Base-by-base conservation (phyloP, 1,140 invertebrate genomes). In the Drosophila carrolli region DNA sequence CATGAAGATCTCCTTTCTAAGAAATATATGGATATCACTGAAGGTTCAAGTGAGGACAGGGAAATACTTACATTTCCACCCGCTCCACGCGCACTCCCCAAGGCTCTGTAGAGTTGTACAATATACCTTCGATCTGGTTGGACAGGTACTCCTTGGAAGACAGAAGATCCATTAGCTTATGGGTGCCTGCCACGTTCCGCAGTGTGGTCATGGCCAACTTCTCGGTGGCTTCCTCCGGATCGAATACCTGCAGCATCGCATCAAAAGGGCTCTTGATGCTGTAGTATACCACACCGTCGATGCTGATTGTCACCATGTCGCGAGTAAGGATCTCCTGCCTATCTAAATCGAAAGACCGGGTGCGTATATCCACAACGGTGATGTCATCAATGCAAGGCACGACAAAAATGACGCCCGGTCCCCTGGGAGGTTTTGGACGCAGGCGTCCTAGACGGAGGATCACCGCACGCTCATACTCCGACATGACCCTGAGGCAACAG, bases 71-170 rank as follows among this genome's bases (percentile, higher is more conserved):
- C 97, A 99, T 97, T 95, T 98, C 98, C 23, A 99, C 97, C 78
- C 98, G 94, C 93, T 99, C 97, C 0, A 99, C 97, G 93, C 98
- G 98, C 14, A 99, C 97, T 7, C 98, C 98, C 98, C 98, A 99
- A 35, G 97, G 96, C 81, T 98, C 97, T 1, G 98, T 99, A 6
- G 97, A 97, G 54, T 97, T 96, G 84, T 93, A 92, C 7, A 92
- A 50, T 19, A 82, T 77, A 11, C 8, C 48, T 37, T 91, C 88
- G 37, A 91, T 90, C 43, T 83, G 72, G 6, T 76, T 81, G 37
- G 85, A 97, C 66, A 99, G 98, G 2, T 95, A 94, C 92, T 99
- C 98, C 44, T 98, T 93, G 84, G 99, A 98, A 0, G 97, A 67
- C 1, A 91, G 67, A 32, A 91, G 60, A 35, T 91, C 90, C 19